These are phyloP conservation scores for Leucophora obtusa DNA, from an alignment of 2,888 invertebrate species.

Conservation along the genomic window DNA sequence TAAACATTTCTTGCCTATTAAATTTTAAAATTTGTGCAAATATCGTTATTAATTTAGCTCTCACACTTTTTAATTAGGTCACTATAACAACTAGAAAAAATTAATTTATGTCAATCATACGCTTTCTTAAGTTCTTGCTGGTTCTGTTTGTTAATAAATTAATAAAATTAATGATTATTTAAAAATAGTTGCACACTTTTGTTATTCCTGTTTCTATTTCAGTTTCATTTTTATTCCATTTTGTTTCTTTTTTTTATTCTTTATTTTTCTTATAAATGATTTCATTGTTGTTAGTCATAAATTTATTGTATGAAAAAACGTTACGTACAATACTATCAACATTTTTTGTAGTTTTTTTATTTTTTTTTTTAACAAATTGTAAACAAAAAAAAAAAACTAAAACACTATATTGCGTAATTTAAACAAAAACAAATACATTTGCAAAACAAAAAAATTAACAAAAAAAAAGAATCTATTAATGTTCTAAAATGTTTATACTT, in stretches of 20 bases:
- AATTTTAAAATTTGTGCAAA: neutral
- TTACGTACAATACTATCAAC: neutral
- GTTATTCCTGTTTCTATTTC: neutral
- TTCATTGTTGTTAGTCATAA: slow-evolving; percentile 2
- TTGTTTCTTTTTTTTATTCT: neutral
- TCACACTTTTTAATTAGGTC: slow-evolving; percentile 34
- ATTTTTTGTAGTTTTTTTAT: neutral
- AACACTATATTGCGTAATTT: slow-evolving; percentile 32
- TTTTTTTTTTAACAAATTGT: slow-evolving; percentile 1
- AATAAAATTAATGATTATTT: slow-evolving; percentile 20
- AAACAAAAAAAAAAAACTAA: slow-evolving; percentile 1
- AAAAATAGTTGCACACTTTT: slow-evolving; percentile 27
- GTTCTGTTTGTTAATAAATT: slow-evolving; percentile 9
- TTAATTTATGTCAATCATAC: slow-evolving; percentile 49
- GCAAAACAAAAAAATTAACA: neutral
- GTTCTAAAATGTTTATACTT: slow-evolving; percentile 1
- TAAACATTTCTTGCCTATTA: neutral
- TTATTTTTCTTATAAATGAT: neutral
- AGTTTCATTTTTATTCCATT: neutral
- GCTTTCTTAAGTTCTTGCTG: neutral
- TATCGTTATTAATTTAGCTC: neutral
- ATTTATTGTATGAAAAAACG: neutral
- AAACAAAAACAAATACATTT: slow-evolving; percentile 8
- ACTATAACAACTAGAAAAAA: slow-evolving; percentile 41
- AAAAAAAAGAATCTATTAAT: neutral